phyloP scores from a whole-genome alignment of 2,888 invertebrate species.

The Acanthopleura granulata region DNA sequence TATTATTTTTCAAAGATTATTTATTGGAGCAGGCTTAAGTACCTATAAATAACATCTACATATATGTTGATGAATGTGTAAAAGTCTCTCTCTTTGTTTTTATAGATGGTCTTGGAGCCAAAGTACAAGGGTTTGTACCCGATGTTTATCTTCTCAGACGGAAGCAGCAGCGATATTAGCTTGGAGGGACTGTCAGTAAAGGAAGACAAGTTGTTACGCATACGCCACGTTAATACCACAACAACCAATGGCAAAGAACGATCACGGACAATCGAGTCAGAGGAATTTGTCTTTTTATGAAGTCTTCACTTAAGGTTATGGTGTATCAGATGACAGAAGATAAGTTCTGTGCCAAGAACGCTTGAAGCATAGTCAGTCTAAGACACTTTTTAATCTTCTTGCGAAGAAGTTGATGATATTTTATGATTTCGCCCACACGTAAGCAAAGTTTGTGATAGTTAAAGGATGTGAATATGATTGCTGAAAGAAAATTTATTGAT shows the following conservation, averaged over 20 bases:
- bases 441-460: too few species aligned
- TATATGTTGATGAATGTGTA: too few species aligned
- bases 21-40: too few species aligned
- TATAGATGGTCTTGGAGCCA: constrained; percentile 73
- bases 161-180: constrained; percentile 65
- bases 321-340: background rate
- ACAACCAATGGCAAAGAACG: constrained; percentile 44
- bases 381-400: too few species aligned
- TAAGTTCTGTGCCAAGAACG: background rate
- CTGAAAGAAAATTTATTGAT: too few species aligned
- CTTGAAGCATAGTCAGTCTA: too few species aligned
- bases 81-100: too few species aligned
- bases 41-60: too few species aligned
- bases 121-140: constrained; percentile 78
- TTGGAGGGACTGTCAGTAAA: constrained; percentile 34
- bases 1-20: too few species aligned
- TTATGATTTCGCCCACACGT: too few species aligned
- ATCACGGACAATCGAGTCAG: constrained; percentile 50
- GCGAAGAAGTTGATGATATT: too few species aligned
- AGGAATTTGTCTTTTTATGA: constrained; percentile 61
- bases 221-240: constrained; percentile 43
- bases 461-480: too few species aligned
- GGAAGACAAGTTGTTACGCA: constrained; percentile 45
- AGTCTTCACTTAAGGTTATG: background rate
- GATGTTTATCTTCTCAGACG: constrained; percentile 85